These are phyloP conservation scores for Andrena cerasifolii DNA, from an alignment of 1,140 invertebrate species.

Conservation along the genomic window DNA sequence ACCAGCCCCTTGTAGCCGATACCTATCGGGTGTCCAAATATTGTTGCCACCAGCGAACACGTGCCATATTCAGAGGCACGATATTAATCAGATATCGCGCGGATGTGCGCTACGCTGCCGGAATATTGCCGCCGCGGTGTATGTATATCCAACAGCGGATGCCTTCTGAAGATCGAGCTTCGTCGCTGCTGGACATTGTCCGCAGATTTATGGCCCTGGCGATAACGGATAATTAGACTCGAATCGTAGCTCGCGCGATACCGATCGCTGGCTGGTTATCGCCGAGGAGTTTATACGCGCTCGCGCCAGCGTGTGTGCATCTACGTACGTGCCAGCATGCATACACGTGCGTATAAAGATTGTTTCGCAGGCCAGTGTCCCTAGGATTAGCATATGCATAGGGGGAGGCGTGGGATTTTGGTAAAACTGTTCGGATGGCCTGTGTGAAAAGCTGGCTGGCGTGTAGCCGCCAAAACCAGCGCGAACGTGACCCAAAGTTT, in stretches of 20 bases:
- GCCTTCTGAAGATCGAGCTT: slow-evolving; percentile 47
- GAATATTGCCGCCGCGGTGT: slow-evolving; percentile 17
- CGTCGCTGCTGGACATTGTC: slow-evolving; percentile 40
- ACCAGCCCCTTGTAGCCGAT: slow-evolving; percentile 33
- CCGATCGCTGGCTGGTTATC: slow-evolving; percentile 40
- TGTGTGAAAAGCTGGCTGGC: slow-evolving; percentile 33
- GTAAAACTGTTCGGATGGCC: slow-evolving; percentile 41
- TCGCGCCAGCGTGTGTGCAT: background rate
- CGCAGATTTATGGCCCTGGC: slow-evolving; percentile 11
- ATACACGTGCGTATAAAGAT: slow-evolving; percentile 1
- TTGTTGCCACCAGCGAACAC: slow-evolving; percentile 49
- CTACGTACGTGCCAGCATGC: background rate
- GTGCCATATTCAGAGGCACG: slow-evolving; percentile 30
- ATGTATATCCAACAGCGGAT: slow-evolving; percentile 43
- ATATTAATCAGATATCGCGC: slow-evolving; percentile 51
- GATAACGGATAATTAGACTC: slow-evolving; percentile 49
- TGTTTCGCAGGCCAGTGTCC: slow-evolving; percentile 14
- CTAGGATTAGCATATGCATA: slow-evolving; percentile 52
- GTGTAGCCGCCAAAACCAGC: background rate
- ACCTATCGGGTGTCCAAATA: slow-evolving; percentile 50
- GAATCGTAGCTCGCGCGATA: slow-evolving; percentile 37
- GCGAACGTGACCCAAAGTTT: background rate
- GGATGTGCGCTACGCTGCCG: slow-evolving; percentile 17
- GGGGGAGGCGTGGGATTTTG: slow-evolving; percentile 38
- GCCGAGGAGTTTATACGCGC: background rate